Conservation (phyloP, 2,888 invertebrate genomes). For the Acanthoscelides obtectus region DNA sequence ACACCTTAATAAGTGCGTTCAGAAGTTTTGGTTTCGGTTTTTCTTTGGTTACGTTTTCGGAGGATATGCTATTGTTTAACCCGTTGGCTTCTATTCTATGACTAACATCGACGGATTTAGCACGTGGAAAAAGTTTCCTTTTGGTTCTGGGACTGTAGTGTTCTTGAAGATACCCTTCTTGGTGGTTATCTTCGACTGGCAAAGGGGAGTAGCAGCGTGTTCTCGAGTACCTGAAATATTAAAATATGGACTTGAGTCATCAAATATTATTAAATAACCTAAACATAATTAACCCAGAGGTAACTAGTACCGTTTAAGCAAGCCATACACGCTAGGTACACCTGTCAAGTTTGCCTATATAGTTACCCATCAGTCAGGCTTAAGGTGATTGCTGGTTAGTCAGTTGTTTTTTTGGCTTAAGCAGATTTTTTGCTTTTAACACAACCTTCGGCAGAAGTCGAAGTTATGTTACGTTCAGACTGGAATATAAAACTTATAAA, state of each 20-base stretch:
- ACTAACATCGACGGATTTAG: constrained; percentile 25
- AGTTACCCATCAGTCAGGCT: too few species aligned
- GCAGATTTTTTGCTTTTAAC: too few species aligned
- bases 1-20: not conserved
- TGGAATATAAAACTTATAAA: too few species aligned
- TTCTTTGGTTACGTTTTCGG: constrained; percentile 14
- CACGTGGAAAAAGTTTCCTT: constrained; percentile 28
- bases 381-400: too few species aligned
- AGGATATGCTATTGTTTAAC: constrained; percentile 13
- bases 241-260: constrained; percentile 11
- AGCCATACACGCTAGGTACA: too few species aligned
- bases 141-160: constrained; percentile 38
- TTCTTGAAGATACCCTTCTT: constrained; percentile 40
- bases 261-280: too few species aligned
- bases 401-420: too few species aligned
- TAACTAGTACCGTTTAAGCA: too few species aligned
- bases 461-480: too few species aligned
- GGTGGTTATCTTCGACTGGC: constrained; percentile 1
- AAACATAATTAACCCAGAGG: too few species aligned
- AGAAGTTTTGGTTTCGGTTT: not conserved
- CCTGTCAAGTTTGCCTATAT: too few species aligned
- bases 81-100: not conserved
- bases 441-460: too few species aligned
- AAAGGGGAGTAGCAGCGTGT: constrained; percentile 17
- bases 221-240: constrained; percentile 18